phyloP scores from a whole-genome alignment of 2,113 vertebrate species.

The Lamprologus sp. region DNA sequence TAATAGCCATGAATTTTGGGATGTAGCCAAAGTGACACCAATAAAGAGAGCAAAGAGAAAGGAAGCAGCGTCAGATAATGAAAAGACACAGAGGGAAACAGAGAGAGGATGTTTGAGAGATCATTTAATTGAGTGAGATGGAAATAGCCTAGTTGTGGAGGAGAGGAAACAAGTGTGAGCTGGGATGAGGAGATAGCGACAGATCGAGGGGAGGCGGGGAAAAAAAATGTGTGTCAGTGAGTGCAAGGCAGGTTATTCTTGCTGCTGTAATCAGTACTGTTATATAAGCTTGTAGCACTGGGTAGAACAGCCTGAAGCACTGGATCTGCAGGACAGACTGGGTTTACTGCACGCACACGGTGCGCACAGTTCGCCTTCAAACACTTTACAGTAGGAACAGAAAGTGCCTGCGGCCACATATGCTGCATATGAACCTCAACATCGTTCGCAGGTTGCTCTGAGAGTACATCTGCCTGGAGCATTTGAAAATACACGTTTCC shows the following conservation, averaged over 20 bases:
- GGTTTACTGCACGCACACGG: background rate
- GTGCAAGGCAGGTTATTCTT: slow-evolving; percentile 35
- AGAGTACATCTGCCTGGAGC: background rate
- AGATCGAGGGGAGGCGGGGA: background rate
- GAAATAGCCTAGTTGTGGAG: background rate
- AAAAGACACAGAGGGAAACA: slow-evolving; percentile 30
- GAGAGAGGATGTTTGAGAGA: slow-evolving; percentile 18
- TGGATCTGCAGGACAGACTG: slow-evolving; percentile 28
- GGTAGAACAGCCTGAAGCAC: slow-evolving; percentile 1
- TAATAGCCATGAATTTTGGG: slow-evolving; percentile 17
- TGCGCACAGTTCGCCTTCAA: background rate
- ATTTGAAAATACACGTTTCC: background rate
- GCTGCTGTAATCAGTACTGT: slow-evolving; percentile 36
- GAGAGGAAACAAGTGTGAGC: background rate
- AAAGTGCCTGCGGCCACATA: background rate
- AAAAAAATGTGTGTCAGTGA: slow-evolving; percentile 38
- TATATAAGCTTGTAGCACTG: slow-evolving; percentile 38
- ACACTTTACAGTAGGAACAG: background rate
- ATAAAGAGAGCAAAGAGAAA: slow-evolving; percentile 12
- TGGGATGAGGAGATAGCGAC: background rate
- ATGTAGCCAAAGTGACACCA: slow-evolving; percentile 26
- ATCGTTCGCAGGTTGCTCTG: background rate
- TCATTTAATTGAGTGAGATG: slow-evolving; percentile 26
- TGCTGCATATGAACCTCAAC: background rate
- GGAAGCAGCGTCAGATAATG: background rate